A percentile compares a stretch with the other conserved stretches of the same genome.
Evolutionary conservation across 2,888 invertebrate species (phyloP).

Genomic region (Parapristionchus giblindavisi): DNA sequence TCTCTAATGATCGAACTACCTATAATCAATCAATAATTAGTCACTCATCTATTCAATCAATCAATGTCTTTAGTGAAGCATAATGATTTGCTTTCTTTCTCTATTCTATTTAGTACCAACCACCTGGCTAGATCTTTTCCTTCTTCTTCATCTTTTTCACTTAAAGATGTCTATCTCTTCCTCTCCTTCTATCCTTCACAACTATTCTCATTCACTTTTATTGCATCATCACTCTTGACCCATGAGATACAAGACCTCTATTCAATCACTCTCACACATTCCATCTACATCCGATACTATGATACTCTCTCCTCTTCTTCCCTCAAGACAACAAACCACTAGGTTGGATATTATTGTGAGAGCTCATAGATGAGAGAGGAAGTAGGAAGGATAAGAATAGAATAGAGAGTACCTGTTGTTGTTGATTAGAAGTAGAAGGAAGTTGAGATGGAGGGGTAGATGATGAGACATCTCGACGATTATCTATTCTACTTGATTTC

Average conservation of each 20-base stretch:
- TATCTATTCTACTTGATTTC: too few relatives aligned
- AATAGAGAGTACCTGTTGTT: slow-evolving; percentile 12
- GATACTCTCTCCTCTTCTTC: background rate
- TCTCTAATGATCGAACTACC: slow-evolving; percentile 33
- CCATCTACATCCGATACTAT: background rate
- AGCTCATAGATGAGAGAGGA: background rate
- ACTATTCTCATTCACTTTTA: slow-evolving; percentile 23
- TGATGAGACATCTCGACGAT: background rate
- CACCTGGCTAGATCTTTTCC: slow-evolving; percentile 2
- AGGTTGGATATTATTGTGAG: slow-evolving; percentile 1
- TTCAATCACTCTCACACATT: background rate
- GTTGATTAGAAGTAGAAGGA: slow-evolving; percentile 20
- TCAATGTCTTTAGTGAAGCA: background rate
- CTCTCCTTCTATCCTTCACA: slow-evolving; percentile 14
- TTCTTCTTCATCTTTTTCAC: background rate
- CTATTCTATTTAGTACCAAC: slow-evolving; percentile 7
- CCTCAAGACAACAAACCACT: background rate
- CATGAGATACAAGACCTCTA: too few relatives aligned
- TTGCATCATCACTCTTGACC: slow-evolving; percentile 31
- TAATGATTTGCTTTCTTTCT: background rate
- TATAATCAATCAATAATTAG: background rate
- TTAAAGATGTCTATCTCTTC: slow-evolving; percentile 14
- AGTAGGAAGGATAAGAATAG: slow-evolving; percentile 10
- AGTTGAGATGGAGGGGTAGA: background rate
- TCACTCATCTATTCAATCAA: slow-evolving; percentile 15